phyloP scores from a whole-genome alignment of 1,140 invertebrate genomes.

The Acromyrmex charruanus region DNA sequence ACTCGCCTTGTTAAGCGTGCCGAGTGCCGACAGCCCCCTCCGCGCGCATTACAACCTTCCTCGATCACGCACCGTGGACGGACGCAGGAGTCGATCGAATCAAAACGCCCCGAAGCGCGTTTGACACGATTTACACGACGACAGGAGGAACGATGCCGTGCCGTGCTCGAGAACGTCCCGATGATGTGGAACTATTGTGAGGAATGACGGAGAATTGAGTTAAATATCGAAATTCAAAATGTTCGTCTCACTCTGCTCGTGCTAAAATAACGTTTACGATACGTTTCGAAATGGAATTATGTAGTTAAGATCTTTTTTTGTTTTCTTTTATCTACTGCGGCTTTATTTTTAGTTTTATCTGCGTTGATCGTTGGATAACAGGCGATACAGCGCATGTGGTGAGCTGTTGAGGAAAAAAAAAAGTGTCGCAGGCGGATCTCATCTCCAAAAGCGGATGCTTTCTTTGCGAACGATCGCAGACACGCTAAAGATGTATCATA shows the following conservation, averaged over 20 bases:
- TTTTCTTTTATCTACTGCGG: background rate
- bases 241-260: background rate
- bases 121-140: background rate
- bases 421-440: constrained; percentile 19
- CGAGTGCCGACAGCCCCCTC: background rate
- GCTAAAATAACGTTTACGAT: background rate
- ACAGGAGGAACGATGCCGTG: background rate
- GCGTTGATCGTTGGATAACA: background rate
- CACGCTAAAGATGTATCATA: background rate
- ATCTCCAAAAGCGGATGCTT: background rate
- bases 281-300: background rate
- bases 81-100: background rate
- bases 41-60: background rate
- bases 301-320: background rate
- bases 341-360: background rate
- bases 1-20: constrained; percentile 31
- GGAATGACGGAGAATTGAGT: background rate
- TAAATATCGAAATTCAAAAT: background rate
- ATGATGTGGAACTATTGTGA: background rate
- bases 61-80: background rate
- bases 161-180: background rate
- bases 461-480: background rate
- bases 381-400: background rate
- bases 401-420: background rate
- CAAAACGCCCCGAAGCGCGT: background rate